Evolutionary conservation across 2,888 invertebrate genomes (phyloP).

Genomic region (Tachina grossa): DNA sequence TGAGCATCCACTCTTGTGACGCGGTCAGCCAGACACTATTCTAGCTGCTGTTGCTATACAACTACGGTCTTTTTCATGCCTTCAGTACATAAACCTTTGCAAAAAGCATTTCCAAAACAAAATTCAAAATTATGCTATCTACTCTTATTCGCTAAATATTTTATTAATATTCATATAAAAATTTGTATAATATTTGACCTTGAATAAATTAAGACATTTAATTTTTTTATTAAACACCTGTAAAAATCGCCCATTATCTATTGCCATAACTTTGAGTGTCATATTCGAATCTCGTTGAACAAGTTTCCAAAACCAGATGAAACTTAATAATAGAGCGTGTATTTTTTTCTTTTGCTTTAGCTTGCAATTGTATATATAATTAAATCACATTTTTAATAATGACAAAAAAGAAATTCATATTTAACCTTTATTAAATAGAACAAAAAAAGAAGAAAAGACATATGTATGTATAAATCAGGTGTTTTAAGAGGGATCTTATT

Average conservation of each 20-base stretch:
- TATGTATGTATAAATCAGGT: no score
- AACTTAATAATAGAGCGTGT: constrained; percentile 35
- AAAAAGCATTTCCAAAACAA: not conserved
- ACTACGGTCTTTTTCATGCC: no score
- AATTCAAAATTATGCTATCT: not conserved
- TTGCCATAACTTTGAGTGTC: not conserved
- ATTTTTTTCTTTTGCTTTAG: not conserved
- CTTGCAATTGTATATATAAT: constrained; percentile 13
- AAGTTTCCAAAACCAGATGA: constrained; percentile 46
- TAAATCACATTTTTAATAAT: constrained; percentile 34
- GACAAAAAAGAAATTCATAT: constrained; percentile 17
- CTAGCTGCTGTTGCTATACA: no score
- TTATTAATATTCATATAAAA: not conserved
- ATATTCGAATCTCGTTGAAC: constrained; percentile 41
- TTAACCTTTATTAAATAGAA: not conserved
- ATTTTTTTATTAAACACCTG: constrained; percentile 1
- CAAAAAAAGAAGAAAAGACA: not conserved
- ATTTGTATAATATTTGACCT: constrained; percentile 19
- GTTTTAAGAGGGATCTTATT: not conserved
- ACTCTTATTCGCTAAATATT: not conserved
- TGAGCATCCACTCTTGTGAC: no score
- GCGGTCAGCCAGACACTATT: no score
- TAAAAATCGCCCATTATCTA: constrained; percentile 15
- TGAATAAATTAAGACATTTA: not conserved
- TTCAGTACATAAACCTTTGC: not conserved